Base-by-base conservation (phyloP, 2,888 invertebrate species). In the Drosophila silvestris region DNA sequence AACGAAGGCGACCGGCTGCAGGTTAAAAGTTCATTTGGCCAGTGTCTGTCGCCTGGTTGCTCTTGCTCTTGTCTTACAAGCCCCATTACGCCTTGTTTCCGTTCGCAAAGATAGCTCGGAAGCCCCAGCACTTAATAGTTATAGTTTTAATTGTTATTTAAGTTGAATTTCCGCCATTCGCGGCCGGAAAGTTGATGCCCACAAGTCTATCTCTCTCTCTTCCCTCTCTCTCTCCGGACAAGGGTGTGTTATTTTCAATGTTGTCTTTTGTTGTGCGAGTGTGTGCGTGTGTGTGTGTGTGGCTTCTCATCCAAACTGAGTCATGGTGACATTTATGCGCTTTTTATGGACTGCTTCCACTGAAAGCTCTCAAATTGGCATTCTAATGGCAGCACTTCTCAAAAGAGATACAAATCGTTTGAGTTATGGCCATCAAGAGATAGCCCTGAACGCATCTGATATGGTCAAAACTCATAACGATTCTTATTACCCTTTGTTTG, bases 371-470 rank as follows among this genome's bases (percentile, higher is more conserved):
- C 79, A 79, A 90, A 87, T 85, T 86, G 85, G 85, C 91, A 86
- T 89, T 79, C 91, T 85, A 85, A 89, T 89, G 79, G 91, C 84
- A 90, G 87, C 87, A 77, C 85, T 91, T 89, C 85, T 77, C 89
- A 77, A 86, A 91, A 89, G 52, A 85, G 91, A 86, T 86, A 90
- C 91, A 81, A 84, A 90, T 90, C 85, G 87, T 62, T 70, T 84
- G 76, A 70, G 74, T 86, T 85, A 85, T 89, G 84, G 81, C 30
- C 89, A 74, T 82, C 82, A 64, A 69, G 39, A 41, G 69, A 54
- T 62, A 70, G 72, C 70, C 74, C 74, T 70, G 78, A 76, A 73
- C 66, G 78, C 79, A 78, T 90, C 85, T 71, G 68, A 70, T 89
- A 75, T 89, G 89, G 87, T 57, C 81, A 83, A 89, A 86, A 77